Evolutionary conservation across 1,140 invertebrate genomes (phyloP), one percentile per base, ranked within the genome.

Genomic region (Diprion similis): DNA sequence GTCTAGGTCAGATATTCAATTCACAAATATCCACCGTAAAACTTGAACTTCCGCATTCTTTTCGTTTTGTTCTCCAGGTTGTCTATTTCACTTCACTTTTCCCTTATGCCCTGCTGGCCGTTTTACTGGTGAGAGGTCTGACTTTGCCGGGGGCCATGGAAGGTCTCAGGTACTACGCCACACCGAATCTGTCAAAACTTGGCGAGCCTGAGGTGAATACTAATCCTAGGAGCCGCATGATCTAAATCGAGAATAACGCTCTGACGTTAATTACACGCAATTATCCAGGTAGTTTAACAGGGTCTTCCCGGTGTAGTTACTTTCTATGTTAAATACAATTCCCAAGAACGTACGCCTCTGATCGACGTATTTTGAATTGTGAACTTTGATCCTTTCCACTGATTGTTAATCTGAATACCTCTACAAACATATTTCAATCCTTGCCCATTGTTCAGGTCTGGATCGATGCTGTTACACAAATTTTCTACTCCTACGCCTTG

Each of bases 381-480:
- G 9, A 18, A 51, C 51, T 46, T n/a, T 19, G 71, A 70, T 10
- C 18, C 15, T 37, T 70, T 71, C 59, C 66, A 37, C 70, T n/a
- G 18, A 46, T 66, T 8, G 13, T 59, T 19, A 67, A 51, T 6
- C 47, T 66, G 68, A 24, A 65, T 73, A 64, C 46, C 64, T 46
- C 68, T 37, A 37, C 13, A 11, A 71, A 18, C 6, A 48, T 64
- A 66, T 66, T 71, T 69, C 46, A 70, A 24, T 17, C 11, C 37
- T 46, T 75, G 72, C 24, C 11, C 46, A 71, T 77, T 73, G 80
- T 84, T 2, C 79, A 96, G 93, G 97, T 98, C 2, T 99, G 98
- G 98, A 96, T 98, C 70, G 98, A 99, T 85, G 98, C 98, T 0
- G 97, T 98, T 0, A 97, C 97, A 0, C 98, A 99, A 86, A 97